Evolutionary conservation across 2,113 vertebrate genomes (phyloP), one percentile per base, ranked within the genome.

Genomic region (Ammodytes dubius): DNA sequence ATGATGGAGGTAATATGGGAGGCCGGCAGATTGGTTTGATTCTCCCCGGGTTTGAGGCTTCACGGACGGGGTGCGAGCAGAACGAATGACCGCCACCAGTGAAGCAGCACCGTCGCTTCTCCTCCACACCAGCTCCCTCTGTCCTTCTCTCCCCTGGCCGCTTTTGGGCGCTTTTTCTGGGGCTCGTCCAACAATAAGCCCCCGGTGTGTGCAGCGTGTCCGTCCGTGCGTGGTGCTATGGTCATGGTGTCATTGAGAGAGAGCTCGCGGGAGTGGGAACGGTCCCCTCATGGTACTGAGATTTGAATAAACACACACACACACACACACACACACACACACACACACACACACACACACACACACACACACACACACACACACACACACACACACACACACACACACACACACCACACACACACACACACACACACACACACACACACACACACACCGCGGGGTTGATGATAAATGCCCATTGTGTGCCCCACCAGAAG

Each of bases 201-300:
- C 27, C 88, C 81, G 75, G 86, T 78, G 88, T 67, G 81, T 89
- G 83, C 83, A 27, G 27, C 27, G 27, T 27, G 27, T 27, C 27
- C 27, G 27, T 27, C 27, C 27, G 27, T 27, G 27, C 27, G 27
- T 27, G 27, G 27, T 27, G 27, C 27, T 27, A 27, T 27, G 27
- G 27, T 27, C 27, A 27, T 27, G 27, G 88, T 85, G 90, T 77
- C 90, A 90, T 86, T 59, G 74, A 39, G 77, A 60, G 86, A 79
- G 95, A 91, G 91, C 94, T 95, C 79, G 27, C 27, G 78, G 58
- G 96, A 96, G 96, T 96, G 96, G 96, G 93, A 96, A 95, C 96
- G 96, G 94, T 96, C 95, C 95, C 95, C 95, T 96, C 96, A 94
- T 98, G 97, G 97, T 98, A 97, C 97, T 96, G 96, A 95, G 70